Evolutionary conservation across 2,888 invertebrate species (phyloP).

Genomic region (Arctia plantaginis): DNA sequence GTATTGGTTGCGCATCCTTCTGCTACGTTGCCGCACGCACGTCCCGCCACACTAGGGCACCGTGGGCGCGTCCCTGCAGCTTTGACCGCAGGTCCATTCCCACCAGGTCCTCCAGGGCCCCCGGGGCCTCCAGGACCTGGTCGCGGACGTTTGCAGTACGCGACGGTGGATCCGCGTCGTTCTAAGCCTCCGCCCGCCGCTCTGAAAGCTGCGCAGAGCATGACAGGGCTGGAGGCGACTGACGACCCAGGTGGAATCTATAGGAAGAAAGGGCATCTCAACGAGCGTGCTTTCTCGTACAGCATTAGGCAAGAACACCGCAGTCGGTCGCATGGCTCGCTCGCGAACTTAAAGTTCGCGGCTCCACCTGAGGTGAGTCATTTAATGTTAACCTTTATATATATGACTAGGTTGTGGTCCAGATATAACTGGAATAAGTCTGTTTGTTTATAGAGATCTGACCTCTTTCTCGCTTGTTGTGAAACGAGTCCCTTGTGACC

Average conservation of each 20-base stretch:
- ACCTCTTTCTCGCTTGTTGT: neutral
- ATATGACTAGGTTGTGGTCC: neutral
- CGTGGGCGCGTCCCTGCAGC: constrained; percentile 88
- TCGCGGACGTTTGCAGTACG: constrained; percentile 85
- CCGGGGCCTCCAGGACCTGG: constrained; percentile 68
- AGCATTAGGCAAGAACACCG: constrained; percentile 97
- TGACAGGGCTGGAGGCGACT: constrained; percentile 88
- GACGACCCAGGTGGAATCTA: constrained; percentile 91
- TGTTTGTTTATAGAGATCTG: neutral
- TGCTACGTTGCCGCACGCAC: constrained; percentile 78
- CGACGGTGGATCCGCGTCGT: constrained; percentile 88
- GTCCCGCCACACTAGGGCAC: constrained; percentile 84
- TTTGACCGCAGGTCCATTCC: constrained; percentile 78
- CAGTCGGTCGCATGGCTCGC: constrained; percentile 95
- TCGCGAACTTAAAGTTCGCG: constrained; percentile 96
- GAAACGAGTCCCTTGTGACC: neutral
- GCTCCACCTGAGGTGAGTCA: constrained; percentile 88
- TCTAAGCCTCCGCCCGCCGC: constrained; percentile 88
- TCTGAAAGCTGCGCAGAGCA: constrained; percentile 89
- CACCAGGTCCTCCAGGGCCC: constrained; percentile 70
- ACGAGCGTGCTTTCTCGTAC: constrained; percentile 97
- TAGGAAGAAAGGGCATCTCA: constrained; percentile 95
- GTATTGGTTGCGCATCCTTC: constrained; percentile 82
- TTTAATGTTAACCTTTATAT: neutral
- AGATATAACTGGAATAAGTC: neutral